Percentiles rank a stretch among this genome's conserved stretches.
phyloP scores from a whole-genome alignment of 2,113 vertebrate genomes.

The Xyliphius kryptos region DNA sequence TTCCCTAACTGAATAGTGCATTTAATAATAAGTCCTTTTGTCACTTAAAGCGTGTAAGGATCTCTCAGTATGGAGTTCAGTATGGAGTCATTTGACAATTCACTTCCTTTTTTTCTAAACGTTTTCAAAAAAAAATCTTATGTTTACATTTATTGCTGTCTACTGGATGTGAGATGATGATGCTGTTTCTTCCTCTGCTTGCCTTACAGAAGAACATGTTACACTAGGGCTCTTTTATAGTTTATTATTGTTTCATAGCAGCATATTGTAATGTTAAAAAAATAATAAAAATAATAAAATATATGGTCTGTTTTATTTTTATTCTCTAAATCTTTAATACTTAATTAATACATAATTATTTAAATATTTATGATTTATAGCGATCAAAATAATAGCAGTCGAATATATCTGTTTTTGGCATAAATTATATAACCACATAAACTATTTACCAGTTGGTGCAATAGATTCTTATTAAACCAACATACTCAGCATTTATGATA shows the following conservation, averaged over 20 bases:
- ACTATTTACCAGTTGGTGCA: too few species aligned
- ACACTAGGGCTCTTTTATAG: conserved; percentile 27
- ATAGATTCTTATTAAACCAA: too few species aligned
- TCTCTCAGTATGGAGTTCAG: conserved; percentile 2
- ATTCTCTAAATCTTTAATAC: too few species aligned
- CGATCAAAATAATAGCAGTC: too few species aligned
- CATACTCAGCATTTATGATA: too few species aligned
- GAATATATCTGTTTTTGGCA: too few species aligned
- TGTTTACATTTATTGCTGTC: conserved; percentile 37
- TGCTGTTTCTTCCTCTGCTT: conserved; percentile 16
- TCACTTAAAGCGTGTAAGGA: conserved; percentile 1
- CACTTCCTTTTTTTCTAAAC: background rate
- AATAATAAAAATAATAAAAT: conserved; percentile 30
- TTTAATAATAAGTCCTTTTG: background rate
- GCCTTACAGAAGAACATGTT: conserved; percentile 7
- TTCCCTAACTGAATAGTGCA: background rate
- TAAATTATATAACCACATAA: too few species aligned
- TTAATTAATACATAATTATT: too few species aligned
- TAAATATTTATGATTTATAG: too few species aligned
- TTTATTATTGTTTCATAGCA: conserved; percentile 23
- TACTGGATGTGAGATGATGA: conserved; percentile 27
- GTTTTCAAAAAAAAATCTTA: background rate
- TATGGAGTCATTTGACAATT: conserved; percentile 7
- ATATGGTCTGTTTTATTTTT: background rate
- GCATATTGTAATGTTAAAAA: conserved; percentile 36